These are phyloP conservation scores for Zele albiditarsus DNA, from an alignment of 2,888 invertebrate genomes.

Conservation along the genomic window DNA sequence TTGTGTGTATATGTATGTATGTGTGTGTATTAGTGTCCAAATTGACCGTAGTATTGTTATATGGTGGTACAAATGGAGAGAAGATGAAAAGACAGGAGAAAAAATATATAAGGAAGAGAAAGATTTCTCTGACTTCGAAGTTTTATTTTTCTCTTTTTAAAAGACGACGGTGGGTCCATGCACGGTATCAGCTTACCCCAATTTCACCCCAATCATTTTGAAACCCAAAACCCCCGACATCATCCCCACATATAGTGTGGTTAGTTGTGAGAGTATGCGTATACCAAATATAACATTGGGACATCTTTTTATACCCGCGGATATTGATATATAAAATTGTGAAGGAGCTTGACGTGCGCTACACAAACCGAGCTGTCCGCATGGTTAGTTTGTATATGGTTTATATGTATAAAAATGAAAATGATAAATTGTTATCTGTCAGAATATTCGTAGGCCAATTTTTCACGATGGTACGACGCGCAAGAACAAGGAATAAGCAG, in stretches of 20 bases:
- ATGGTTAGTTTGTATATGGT: slow-evolving; percentile 47
- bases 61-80: slow-evolving; percentile 23
- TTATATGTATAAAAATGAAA: slow-evolving; percentile 34
- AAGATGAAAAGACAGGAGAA: slow-evolving; percentile 26
- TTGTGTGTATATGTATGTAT: no score
- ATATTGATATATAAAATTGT: slow-evolving; percentile 65
- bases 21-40: slow-evolving; percentile 51
- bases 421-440: slow-evolving; percentile 68
- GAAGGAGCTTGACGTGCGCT: slow-evolving; percentile 27
- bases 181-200: slow-evolving; percentile 71
- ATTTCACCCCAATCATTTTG: slow-evolving; percentile 72
- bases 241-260: slow-evolving; percentile 32
- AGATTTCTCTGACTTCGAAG: background rate
- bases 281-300: slow-evolving; percentile 31
- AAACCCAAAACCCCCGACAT: slow-evolving; percentile 66
- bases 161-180: slow-evolving; percentile 43
- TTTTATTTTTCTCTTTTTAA: slow-evolving; percentile 34
- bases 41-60: slow-evolving; percentile 58
- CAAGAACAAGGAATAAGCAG: slow-evolving; percentile 56
- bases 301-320: slow-evolving; percentile 61
- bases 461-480: slow-evolving; percentile 62
- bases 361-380: slow-evolving; percentile 38
- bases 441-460: slow-evolving; percentile 68
- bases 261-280: background rate
- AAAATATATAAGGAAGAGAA: slow-evolving; percentile 30